A percentile compares a stretch with the other conserved stretches of the same genome.
phyloP scores from a whole-genome alignment of 92 coral and sea anemone species.

The Muricea muricata region DNA sequence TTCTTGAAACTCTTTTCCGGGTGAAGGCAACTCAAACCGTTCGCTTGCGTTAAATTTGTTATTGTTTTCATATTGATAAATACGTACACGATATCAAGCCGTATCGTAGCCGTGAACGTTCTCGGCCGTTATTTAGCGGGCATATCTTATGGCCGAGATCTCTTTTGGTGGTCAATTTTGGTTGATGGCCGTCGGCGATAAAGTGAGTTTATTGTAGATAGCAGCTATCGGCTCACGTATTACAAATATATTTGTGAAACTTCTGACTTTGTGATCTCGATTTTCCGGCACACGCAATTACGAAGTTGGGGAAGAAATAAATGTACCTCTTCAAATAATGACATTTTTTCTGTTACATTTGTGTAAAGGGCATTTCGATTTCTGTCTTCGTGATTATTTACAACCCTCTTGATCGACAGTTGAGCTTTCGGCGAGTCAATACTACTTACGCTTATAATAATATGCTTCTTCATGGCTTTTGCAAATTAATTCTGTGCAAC shows the following conservation, averaged over 20 bases:
- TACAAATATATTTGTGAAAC: not conserved
- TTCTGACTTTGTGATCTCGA: slow-evolving; percentile 9
- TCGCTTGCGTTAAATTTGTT: slow-evolving; percentile 24
- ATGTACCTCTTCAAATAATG: not conserved
- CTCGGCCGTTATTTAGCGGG: slow-evolving; percentile 1
- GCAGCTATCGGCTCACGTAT: not conserved
- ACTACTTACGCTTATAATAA: not conserved
- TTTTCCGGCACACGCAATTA: not conserved
- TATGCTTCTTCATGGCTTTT: not conserved
- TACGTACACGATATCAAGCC: slow-evolving; percentile 24
- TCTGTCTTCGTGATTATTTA: not conserved
- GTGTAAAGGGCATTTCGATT: not conserved
- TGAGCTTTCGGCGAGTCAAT: not conserved
- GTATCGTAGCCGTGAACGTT: slow-evolving; percentile 14
- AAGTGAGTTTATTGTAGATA: slow-evolving; percentile 2
- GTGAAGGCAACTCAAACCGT: not conserved
- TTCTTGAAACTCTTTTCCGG: not conserved
- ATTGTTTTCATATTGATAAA: slow-evolving; percentile 19
- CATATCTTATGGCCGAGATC: slow-evolving; percentile 2
- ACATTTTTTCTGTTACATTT: not conserved
- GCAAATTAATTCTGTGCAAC: not conserved
- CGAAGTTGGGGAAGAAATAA: not conserved
- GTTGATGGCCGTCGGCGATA: slow-evolving; percentile 30
- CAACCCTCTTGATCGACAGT: not conserved
- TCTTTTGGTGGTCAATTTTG: not conserved